Evolutionary conservation across 2,797 vertebrate species (phyloP).

Genomic region (Coendou prehensilis): DNA sequence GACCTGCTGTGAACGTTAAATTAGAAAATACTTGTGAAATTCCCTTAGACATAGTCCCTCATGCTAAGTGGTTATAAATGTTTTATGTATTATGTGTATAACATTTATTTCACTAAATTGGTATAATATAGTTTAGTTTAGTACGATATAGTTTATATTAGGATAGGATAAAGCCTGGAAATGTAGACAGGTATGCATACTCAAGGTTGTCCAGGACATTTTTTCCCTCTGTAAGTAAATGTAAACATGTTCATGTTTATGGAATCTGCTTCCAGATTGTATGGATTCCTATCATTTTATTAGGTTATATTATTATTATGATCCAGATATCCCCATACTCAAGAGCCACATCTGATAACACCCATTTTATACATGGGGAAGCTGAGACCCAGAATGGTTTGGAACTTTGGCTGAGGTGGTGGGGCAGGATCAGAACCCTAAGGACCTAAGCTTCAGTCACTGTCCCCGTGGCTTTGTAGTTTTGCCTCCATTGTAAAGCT

Average conservation of each 20-base stretch:
- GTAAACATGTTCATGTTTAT: neutral
- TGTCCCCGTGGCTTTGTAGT: neutral
- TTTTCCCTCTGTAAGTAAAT: slow-evolving; percentile 21
- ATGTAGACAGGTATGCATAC: neutral
- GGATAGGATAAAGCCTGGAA: neutral
- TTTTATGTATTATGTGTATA: neutral
- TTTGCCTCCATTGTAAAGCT: neutral
- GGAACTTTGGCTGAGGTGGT: neutral
- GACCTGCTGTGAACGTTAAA: neutral
- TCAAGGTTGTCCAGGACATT: neutral
- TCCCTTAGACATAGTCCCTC: neutral
- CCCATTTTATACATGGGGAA: neutral
- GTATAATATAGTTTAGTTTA: neutral
- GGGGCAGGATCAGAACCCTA: neutral
- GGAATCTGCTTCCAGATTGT: neutral
- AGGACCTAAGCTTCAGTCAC: neutral
- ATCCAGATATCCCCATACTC: neutral
- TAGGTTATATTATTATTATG: slow-evolving; percentile 7
- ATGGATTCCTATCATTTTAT: neutral
- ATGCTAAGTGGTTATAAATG: neutral
- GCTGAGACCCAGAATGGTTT: slow-evolving; percentile 14
- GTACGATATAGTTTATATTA: neutral
- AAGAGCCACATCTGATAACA: neutral
- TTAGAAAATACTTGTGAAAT: neutral
- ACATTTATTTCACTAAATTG: neutral